A percentile compares a stretch with the other conserved stretches of the same genome.
These are phyloP conservation scores for Phoeniculus purpureus DNA, from an alignment of 2,797 vertebrate genomes.

Conservation along the genomic window DNA sequence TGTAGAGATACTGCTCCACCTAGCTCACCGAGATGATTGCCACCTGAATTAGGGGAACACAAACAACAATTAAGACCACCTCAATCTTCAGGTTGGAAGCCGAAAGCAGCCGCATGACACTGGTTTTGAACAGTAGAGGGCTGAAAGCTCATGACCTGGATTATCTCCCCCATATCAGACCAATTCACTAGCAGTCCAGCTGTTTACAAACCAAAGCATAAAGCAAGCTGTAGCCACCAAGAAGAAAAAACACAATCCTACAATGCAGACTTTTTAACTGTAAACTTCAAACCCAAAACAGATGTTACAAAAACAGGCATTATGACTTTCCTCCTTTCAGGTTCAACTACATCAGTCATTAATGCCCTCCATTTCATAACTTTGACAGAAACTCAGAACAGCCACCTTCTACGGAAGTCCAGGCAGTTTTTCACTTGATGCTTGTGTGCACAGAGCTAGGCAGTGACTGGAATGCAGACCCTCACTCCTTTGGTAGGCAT, in stretches of 20 bases:
- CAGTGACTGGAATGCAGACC: background rate
- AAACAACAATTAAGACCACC: background rate
- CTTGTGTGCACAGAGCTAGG: background rate
- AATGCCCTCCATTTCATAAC: background rate
- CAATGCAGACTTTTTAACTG: no score
- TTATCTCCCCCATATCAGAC: background rate
- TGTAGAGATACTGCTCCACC: background rate
- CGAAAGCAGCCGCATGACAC: background rate
- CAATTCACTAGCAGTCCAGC: background rate
- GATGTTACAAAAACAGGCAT: no score
- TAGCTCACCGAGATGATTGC: background rate
- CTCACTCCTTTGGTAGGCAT: background rate
- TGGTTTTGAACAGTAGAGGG: background rate
- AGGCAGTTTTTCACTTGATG: background rate
- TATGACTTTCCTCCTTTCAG: no score
- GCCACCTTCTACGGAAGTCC: accelerated
- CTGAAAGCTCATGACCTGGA: background rate
- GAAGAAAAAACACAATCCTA: background rate
- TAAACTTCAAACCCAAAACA: no score
- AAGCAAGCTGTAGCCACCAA: background rate
- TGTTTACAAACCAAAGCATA: background rate
- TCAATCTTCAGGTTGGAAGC: background rate
- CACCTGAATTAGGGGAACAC: background rate
- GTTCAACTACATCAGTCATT: background rate
- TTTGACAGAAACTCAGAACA: background rate